Base-by-base conservation (phyloP, 2,113 vertebrate genomes). In the Sylvilagus bachmani region DNA sequence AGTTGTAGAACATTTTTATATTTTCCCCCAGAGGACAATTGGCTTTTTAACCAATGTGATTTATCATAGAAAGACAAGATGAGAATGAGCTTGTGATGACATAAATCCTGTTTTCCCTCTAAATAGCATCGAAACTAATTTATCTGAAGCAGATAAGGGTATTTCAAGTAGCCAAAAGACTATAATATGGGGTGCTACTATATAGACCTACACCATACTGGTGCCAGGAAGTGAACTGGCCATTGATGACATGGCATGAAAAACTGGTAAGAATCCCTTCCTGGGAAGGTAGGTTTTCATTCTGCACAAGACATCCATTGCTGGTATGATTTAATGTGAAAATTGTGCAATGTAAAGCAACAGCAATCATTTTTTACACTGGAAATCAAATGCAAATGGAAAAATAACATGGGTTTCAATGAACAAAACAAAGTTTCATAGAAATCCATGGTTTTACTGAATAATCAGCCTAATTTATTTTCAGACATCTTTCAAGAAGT, bases 51-150 rank as follows among this genome's bases (percentile, higher is more conserved):
- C 44, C 33, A 49, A 70, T 25, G 75, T 73, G 75, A 91, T 96
- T 96, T 94, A 93, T 96, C 70, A 75, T 3, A 95, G 64, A 86
- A 93, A 51, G 89, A 55, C 66, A 95, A 83, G 38, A 55, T 78
- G 17, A 8, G 73, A 86, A 92, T 86, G 69, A 94, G 53, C 31
- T 73, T 83, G 64, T 80, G 61, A 89, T 80, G 94, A 70, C 36
- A 89, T 75, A 70, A 79, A 77, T 9, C 86, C 61, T 7, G 91
- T 33, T 88, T 66, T 70, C 5, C 69, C 36, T 90, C n/a, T 53
- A 93, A 94, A 90, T 79, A 67, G 74, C 86, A 93, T 6, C 36
- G 22, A 80, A 77, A 87, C 64, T 82, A 95, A 85, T 74, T 93
- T 86, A 83, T 89, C 58, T 86, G 70, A 64, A 93, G 24, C 49